Percentiles rank a stretch among this genome's conserved stretches.
phyloP scores from a whole-genome alignment of 2,113 vertebrate species.

The Orycteropus afer region DNA sequence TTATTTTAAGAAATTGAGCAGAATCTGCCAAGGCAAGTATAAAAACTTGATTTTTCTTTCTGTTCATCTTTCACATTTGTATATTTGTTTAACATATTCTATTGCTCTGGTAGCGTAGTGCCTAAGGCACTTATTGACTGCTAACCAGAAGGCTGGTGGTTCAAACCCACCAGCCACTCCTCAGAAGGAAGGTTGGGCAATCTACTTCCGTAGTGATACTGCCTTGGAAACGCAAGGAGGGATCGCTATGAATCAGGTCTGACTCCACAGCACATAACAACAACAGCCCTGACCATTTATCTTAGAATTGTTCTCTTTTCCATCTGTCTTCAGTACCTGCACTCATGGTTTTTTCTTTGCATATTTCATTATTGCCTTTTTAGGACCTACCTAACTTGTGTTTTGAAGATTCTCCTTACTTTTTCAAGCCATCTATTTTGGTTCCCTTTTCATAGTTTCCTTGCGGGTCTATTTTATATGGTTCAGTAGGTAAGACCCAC shows the following conservation, averaged over 20 bases:
- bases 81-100: neutral
- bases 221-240: too few relatives aligned
- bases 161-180: too few relatives aligned
- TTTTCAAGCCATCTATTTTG: neutral
- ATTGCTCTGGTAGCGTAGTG: too few relatives aligned
- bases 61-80: neutral
- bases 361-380: neutral
- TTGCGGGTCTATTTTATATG: neutral
- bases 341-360: neutral
- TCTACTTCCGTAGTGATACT: too few relatives aligned
- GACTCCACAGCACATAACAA: too few relatives aligned
- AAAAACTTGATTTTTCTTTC: neutral
- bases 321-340: neutral
- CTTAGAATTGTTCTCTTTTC: neutral
- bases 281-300: neutral
- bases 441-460: neutral
- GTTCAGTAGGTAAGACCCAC: neutral
- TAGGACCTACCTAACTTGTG: neutral
- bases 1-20: neutral
- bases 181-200: too few relatives aligned
- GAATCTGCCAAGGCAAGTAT: neutral
- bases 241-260: too few relatives aligned
- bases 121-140: too few relatives aligned
- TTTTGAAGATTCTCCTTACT: neutral
- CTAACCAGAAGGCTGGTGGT: too few relatives aligned